phyloP scores from a whole-genome alignment of 2,113 vertebrate genomes.

The Reinhardtius hippoglossoides region DNA sequence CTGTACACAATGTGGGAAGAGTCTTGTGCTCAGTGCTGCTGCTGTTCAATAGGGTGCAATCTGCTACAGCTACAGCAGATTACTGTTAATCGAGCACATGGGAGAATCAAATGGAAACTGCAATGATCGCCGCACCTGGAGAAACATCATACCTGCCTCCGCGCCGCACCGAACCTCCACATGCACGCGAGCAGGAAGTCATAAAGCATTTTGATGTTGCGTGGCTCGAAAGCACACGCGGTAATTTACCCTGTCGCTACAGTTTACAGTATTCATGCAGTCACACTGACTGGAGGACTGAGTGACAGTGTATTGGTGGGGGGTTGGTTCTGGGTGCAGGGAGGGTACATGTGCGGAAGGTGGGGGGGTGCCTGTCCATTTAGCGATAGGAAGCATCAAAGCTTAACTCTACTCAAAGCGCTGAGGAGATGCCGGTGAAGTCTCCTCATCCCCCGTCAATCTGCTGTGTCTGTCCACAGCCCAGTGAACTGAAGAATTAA shows the following conservation, averaged over 20 bases:
- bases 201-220: constrained; percentile 39
- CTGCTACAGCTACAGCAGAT: constrained; percentile 2
- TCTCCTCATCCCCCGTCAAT: constrained; percentile 73
- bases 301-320: constrained; percentile 20
- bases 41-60: constrained; percentile 31
- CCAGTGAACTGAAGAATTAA: constrained; percentile 80
- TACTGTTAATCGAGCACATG: constrained; percentile 28
- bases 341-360: background rate
- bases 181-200: constrained; percentile 25
- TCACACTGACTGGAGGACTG: constrained; percentile 40
- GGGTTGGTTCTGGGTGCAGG: constrained; percentile 17
- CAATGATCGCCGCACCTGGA: constrained; percentile 40
- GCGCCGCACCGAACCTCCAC: constrained; percentile 18
- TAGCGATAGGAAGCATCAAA: constrained; percentile 65
- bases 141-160: constrained; percentile 24
- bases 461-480: constrained; percentile 69
- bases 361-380: constrained; percentile 51
- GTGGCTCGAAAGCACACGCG: constrained; percentile 24
- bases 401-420: constrained; percentile 62
- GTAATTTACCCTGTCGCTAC: constrained; percentile 56
- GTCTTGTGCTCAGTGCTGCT: constrained; percentile 1
- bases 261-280: constrained; percentile 63
- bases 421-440: constrained; percentile 52
- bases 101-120: background rate
- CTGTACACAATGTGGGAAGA: constrained; percentile 16